Base-by-base conservation (phyloP, 2,888 invertebrate genomes). In the Cerceris ruficornis region DNA sequence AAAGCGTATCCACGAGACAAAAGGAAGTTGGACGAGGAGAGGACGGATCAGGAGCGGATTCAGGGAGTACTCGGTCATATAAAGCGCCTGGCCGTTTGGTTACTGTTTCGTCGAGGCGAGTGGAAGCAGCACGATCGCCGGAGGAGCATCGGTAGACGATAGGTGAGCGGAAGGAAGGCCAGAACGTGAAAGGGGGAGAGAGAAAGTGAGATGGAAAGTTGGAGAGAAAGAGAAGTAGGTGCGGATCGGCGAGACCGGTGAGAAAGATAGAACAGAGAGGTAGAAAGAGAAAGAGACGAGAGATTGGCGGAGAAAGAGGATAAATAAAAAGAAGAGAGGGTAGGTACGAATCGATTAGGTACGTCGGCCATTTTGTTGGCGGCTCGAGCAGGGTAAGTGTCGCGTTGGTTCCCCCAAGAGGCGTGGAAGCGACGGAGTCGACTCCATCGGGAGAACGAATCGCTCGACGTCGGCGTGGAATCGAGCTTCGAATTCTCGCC, bases 321-420 rank as follows among this genome's bases (percentile, higher is more conserved):
- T 14, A 69, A 60, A 57, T 64, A 42, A 50, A 59, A 65, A 57
- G 62, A 43, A 52, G 49, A 75, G 75, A 72, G 80, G 76, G 71
- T 75, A 77, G 82, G 74, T 87, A 87, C 82, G 87, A 90, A 91
- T 91, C 91, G 91, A 91, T 91, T 90, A 89, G 88, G 86, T 85
- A 75, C 65, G 88, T 87, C 91, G 89, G 91, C 91, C 91, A 91
- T 91, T 91, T 91, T 91, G 91, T 91, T 91, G 88, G 86, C 85
- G 88, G 86, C 84, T 69, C 80, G 64, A 79, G 62, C 75, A 74
- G 82, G 69, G 80, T 70, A 73, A 77, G 72, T 69, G 67, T 77
- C 57, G 69, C 72, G 11, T 66, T 54, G 70, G 71, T 76, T 67
- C 70, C 74, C 74, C 64, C 75, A 68, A 88, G 82, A 88, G 91